Percentiles rank a stretch among this genome's conserved stretches.
Conservation (phyloP, 2,113 vertebrate species). For the Acinonyx jubatus region DNA sequence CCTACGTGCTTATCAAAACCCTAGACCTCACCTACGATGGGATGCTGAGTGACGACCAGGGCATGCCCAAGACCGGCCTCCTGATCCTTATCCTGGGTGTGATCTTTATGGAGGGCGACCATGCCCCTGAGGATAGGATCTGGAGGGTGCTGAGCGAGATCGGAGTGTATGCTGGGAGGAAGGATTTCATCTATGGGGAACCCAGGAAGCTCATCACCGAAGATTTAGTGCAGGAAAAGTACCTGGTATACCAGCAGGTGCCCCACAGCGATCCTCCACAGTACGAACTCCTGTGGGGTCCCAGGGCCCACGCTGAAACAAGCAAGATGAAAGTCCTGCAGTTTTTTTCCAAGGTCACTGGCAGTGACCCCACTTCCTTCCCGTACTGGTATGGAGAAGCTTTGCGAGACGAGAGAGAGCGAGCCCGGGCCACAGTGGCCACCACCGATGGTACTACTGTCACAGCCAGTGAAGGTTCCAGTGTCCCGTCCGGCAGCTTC, state of each 20-base stretch:
- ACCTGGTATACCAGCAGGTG: slow-evolving; percentile 35
- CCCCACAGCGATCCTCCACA: background rate
- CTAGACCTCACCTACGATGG: slow-evolving; percentile 49
- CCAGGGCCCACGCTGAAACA: slow-evolving; percentile 13
- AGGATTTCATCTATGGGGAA: slow-evolving; percentile 40
- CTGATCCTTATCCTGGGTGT: slow-evolving; percentile 36
- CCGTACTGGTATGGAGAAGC: slow-evolving; percentile 10
- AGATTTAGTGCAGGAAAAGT: slow-evolving; percentile 51
- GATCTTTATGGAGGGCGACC: slow-evolving; percentile 55
- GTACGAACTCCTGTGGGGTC: slow-evolving; percentile 45
- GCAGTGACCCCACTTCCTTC: background rate
- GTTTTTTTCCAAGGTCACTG: background rate
- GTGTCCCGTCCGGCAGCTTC: no score
- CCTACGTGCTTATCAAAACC: background rate
- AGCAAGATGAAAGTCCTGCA: slow-evolving; percentile 57
- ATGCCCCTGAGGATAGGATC: slow-evolving; percentile 17
- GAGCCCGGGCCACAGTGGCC: background rate
- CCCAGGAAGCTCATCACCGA: slow-evolving; percentile 35
- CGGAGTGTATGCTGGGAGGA: background rate
- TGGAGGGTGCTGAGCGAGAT: slow-evolving; percentile 32
- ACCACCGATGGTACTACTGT: fast-evolving
- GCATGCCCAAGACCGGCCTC: slow-evolving; percentile 14
- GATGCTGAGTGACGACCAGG: background rate
- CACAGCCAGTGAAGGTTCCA: fast-evolving
- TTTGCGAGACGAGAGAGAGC: slow-evolving; percentile 48